Base-by-base conservation (phyloP, 1,140 invertebrate genomes). In the Panonychus citri region DNA sequence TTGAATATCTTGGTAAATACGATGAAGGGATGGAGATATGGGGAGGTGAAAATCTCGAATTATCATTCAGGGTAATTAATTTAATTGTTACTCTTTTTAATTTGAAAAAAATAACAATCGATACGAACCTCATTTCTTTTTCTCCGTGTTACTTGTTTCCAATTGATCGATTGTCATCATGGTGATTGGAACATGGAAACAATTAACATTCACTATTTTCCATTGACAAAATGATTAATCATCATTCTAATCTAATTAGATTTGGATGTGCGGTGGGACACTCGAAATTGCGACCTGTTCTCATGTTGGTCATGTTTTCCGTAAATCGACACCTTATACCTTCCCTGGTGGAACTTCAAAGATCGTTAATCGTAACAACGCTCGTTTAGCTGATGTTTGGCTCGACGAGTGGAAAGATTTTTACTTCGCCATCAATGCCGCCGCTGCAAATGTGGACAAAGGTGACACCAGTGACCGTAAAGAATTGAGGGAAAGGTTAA, bases 21-120 rank as follows among this genome's bases (percentile, higher is more conserved):
- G 94, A 99, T 70, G 81, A 91, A 71, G 90, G 91, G 62, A 97
- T 98, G 93, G 90, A 97, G 67, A 96, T 98, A 62, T 98, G 93
- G 94, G 94, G 93, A 30, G 94, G 52, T 5, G 52, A 53, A 53
- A 53, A 53, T 53, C 52, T 53, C n/a, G 52, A 53, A 26, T 26
- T 53, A 53, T 37, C 28, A 24, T 53, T 53, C n/a, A 4, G 52
- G 34, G 49, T 51, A 19, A 27, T 17, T 24, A 28, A 26, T n/a
- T 26, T 30, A 21, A n/a, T n/a, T n/a, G n/a, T n/a, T n/a, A n/a
- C n/a, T n/a, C n/a, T n/a, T n/a, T n/a, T n/a, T n/a, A n/a, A n/a
- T n/a, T n/a, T n/a, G n/a, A n/a, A n/a, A n/a, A n/a, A n/a, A n/a
- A n/a, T n/a, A n/a, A n/a, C n/a, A n/a, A n/a, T n/a, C n/a, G n/a